Conservation (phyloP, 1,140 invertebrate species). For the Acyrthosiphon pisum region DNA sequence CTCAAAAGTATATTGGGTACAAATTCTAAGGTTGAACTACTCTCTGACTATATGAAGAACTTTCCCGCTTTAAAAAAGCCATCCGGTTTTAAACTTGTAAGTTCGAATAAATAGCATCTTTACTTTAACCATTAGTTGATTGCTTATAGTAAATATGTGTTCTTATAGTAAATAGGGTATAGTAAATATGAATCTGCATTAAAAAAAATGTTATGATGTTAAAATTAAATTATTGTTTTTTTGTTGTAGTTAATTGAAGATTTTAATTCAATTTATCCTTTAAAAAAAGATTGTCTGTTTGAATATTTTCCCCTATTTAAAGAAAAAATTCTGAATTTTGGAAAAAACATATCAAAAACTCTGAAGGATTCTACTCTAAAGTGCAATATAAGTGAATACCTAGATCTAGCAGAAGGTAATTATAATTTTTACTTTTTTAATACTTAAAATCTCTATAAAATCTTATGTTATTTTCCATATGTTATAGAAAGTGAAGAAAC, state of each 20-base stretch:
- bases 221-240: neutral
- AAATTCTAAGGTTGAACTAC: neutral
- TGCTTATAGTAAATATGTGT: no score
- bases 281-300: neutral
- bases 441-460: neutral
- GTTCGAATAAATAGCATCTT: neutral
- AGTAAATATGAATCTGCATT: neutral
- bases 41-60: neutral
- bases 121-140: no score
- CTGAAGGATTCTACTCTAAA: neutral
- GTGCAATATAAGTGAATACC: neutral
- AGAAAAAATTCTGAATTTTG: neutral
- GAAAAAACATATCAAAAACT: neutral
- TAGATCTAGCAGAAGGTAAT: neutral
- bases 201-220: no score
- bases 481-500: slow-evolving; percentile 15
- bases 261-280: neutral
- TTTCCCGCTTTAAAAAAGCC: slow-evolving; percentile 13
- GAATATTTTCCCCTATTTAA: slow-evolving; percentile 6
- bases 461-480: neutral
- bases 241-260: neutral
- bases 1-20: neutral
- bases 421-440: neutral
- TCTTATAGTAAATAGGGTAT: neutral
- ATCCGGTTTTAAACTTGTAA: neutral